Evolutionary conservation across 2,797 vertebrate genomes (phyloP).

Genomic region (Chelidonichthys spinosus): DNA sequence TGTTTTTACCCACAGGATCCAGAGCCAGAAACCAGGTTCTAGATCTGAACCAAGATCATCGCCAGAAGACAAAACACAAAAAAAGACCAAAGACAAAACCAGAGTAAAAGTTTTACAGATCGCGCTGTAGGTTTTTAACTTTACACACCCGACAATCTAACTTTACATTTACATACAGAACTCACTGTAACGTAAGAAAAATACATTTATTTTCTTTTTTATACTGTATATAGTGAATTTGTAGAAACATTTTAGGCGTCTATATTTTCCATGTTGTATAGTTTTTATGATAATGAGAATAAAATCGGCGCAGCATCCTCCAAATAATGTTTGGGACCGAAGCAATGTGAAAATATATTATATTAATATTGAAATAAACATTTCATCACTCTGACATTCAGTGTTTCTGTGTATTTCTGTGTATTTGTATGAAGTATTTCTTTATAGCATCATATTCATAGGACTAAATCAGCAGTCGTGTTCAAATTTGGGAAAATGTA

Average conservation of each 20-base stretch:
- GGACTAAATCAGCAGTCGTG: too few relatives aligned
- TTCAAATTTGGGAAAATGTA: too few relatives aligned
- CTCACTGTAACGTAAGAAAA: constrained; percentile 36
- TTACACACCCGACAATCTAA: constrained; percentile 27
- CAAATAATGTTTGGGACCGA: constrained; percentile 1
- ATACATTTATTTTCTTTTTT: constrained; percentile 50
- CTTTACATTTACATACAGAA: constrained; percentile 23
- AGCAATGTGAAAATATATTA: constrained; percentile 8
- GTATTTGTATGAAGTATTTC: background rate
- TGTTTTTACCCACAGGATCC: constrained; percentile 39
- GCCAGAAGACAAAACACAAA: background rate
- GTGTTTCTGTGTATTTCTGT: background rate
- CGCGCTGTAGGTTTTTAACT: background rate
- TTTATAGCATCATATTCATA: too few relatives aligned
- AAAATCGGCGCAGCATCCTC: constrained; percentile 27
- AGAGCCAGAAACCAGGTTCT: constrained; percentile 73
- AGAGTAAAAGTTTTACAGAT: constrained; percentile 30
- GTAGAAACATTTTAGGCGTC: constrained; percentile 31
- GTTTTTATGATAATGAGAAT: constrained; percentile 35
- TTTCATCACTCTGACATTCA: constrained; percentile 4
- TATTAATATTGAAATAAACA: constrained; percentile 13
- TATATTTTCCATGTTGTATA: constrained; percentile 52
- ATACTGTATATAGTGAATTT: constrained; percentile 66
- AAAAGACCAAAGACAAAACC: constrained; percentile 9
- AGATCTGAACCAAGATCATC: constrained; percentile 8